Percentiles rank a stretch among this genome's conserved stretches.
Conservation (phyloP, 2,888 invertebrate genomes). For the Tinea semifulvella region DNA sequence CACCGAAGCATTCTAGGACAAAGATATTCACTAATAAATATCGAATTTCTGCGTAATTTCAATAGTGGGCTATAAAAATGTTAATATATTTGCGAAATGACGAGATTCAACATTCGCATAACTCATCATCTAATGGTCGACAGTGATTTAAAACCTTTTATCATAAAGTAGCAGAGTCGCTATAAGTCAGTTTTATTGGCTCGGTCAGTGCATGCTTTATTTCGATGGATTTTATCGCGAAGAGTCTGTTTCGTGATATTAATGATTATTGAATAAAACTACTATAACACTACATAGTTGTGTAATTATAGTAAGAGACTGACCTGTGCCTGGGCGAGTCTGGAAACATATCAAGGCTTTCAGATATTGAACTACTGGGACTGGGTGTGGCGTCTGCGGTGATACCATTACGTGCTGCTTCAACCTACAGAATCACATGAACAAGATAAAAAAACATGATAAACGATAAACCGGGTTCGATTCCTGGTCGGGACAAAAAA, state of each 20-base stretch:
- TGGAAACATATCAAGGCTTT: conserved; percentile 89
- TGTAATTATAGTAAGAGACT: conserved; percentile 17
- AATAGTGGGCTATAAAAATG: conserved; percentile 60
- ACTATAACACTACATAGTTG: neutral
- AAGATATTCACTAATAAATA: conserved; percentile 42
- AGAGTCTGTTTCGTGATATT: conserved; percentile 39
- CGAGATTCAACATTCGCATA: conserved; percentile 56
- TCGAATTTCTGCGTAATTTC: conserved; percentile 49
- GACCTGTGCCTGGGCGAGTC: conserved; percentile 88
- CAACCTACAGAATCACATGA: conserved; percentile 55
- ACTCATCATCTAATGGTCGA: conserved; percentile 64
- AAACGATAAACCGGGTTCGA: too few relatives aligned
- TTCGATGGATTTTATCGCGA: conserved; percentile 47
- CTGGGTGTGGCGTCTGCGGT: conserved; percentile 82
- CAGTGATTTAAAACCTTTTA: conserved; percentile 65
- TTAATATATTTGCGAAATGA: conserved; percentile 56
- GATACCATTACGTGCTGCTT: conserved; percentile 66
- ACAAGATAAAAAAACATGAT: too few relatives aligned
- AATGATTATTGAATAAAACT: neutral
- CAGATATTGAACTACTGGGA: conserved; percentile 90
- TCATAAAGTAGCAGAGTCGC: conserved; percentile 60
- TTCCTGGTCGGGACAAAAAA: too few relatives aligned
- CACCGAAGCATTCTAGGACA: conserved; percentile 32
- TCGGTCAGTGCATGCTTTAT: conserved; percentile 54
- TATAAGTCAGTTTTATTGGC: conserved; percentile 63